Base-by-base conservation (phyloP, 2,797 vertebrate species). In the Danio jaintianensis region DNA sequence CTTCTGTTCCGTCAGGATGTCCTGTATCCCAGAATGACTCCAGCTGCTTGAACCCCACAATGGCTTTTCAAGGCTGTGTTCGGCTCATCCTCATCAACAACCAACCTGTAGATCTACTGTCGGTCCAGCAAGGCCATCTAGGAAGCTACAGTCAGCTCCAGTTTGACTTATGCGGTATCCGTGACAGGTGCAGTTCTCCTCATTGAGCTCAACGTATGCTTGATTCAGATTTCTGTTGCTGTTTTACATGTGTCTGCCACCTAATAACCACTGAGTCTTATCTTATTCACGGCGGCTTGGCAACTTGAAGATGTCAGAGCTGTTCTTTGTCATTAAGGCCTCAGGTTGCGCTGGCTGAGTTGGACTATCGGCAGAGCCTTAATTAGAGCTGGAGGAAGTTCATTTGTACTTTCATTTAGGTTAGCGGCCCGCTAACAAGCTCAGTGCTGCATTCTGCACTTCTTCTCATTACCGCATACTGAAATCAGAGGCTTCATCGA, bases 61-160 rank as follows among this genome's bases (percentile, higher is more conserved):
- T 92, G 76, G 92, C 94, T 86, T 99, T 99, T 92, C 97, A 98
- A 94, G 98, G 98, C 38, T 99, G 98, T 78, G 94, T 98, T 94
- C 95, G 94, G 74, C 96, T 98, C 91, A 93, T 99, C 81, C 93
- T 94, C 91, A 95, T 99, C 93, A 96, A 98, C 94, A 93, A 95
- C 92, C 97, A 97, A 89, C 95, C 94, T 52, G 91, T 95, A 87
- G 95, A 97, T 89, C 94, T 99, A 87, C 94, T 94, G 89, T 94
- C 92, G 47, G 95, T 98, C 78, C 96, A 97, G 91, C 96, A 96
- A 92, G 95, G 97, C 48, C 85, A 93, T 86, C 92, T 97, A 92
- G 98, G 98, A 92, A 96, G 93, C 90, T 96, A 96, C 90, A 96
- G 96, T 82, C 93, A 97, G 90, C 93, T 99, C 75, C 95, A 94